Conservation (phyloP, 30 jellyfish, hydroid and myxozoan species). For the Kudoa iwatai region DNA sequence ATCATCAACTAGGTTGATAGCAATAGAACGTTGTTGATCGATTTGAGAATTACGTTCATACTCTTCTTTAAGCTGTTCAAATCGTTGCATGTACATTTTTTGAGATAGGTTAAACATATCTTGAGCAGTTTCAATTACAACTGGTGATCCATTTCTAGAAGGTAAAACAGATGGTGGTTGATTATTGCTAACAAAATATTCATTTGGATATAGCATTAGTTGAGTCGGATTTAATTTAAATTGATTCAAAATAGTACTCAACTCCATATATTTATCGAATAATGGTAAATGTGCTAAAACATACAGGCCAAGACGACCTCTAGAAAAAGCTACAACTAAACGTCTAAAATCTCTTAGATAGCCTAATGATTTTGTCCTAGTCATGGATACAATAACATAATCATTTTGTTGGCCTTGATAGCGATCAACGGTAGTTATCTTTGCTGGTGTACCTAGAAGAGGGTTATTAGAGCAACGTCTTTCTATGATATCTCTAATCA, state of each 20-base stretch:
- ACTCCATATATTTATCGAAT: constrained; percentile 48
- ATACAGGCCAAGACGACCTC: constrained; percentile 88
- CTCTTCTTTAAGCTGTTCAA: too few relatives aligned
- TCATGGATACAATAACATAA: constrained; percentile 45
- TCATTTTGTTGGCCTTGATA: constrained; percentile 95
- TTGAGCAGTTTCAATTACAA: too few relatives aligned
- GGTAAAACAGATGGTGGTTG: too few relatives aligned
- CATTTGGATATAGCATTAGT: too few relatives aligned
- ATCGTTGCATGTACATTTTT: too few relatives aligned
- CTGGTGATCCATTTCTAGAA: too few relatives aligned
- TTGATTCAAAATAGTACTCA: constrained; percentile 43
- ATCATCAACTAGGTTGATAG: too few relatives aligned
- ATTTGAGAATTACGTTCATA: too few relatives aligned
- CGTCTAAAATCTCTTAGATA: constrained; percentile 85
- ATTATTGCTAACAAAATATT: too few relatives aligned
- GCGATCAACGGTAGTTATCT: constrained; percentile 91
- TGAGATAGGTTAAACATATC: too few relatives aligned
- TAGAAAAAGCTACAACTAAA: constrained; percentile 87
- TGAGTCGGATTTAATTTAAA: too few relatives aligned
- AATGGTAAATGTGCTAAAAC: constrained; percentile 41
- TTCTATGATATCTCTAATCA: constrained; percentile 46
- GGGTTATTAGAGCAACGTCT: constrained; percentile 47
- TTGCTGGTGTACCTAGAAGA: constrained; percentile 38
- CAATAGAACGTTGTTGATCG: too few relatives aligned
- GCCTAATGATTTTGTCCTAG: constrained; percentile 64